These are phyloP conservation scores for Drosophila trapezifrons DNA, from an alignment of 1,140 invertebrate genomes.

Conservation along the genomic window DNA sequence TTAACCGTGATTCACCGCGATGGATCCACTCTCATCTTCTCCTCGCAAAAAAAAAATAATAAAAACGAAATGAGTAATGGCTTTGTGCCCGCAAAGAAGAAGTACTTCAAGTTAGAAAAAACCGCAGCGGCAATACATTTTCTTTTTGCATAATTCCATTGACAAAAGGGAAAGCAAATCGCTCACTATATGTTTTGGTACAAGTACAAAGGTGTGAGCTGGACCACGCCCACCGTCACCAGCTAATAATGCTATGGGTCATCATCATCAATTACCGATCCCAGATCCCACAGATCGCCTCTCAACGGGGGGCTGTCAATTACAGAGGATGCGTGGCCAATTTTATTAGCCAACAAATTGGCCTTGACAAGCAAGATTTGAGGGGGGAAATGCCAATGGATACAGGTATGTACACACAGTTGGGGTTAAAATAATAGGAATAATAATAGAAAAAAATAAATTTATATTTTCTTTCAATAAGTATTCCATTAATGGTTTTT, in stretches of 20 bases:
- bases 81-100: constrained; percentile 23
- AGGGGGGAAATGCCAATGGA: constrained; percentile 1
- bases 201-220: constrained; percentile 34
- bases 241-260: constrained; percentile 23
- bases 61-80: constrained; percentile 48
- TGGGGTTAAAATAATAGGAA: background rate
- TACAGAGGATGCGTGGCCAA: constrained; percentile 56
- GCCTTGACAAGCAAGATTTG: constrained; percentile 38
- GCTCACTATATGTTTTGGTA: constrained; percentile 4
- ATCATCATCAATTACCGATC: constrained; percentile 40
- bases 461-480: background rate
- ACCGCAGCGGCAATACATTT: constrained; percentile 21
- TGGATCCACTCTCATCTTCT: constrained; percentile 9
- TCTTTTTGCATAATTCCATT: constrained; percentile 47
- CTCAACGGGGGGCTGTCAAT: constrained; percentile 33
- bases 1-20: constrained; percentile 42
- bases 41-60: constrained; percentile 2
- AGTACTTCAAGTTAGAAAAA: background rate
- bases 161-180: constrained; percentile 67
- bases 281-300: constrained; percentile 12
- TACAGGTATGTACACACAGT: background rate
- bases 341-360: constrained; percentile 42
- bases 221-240: constrained; percentile 29
- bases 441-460: background rate
- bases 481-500: no score